Conservation (phyloP, 2,888 invertebrate genomes). For the Pyrgus malvae region DNA sequence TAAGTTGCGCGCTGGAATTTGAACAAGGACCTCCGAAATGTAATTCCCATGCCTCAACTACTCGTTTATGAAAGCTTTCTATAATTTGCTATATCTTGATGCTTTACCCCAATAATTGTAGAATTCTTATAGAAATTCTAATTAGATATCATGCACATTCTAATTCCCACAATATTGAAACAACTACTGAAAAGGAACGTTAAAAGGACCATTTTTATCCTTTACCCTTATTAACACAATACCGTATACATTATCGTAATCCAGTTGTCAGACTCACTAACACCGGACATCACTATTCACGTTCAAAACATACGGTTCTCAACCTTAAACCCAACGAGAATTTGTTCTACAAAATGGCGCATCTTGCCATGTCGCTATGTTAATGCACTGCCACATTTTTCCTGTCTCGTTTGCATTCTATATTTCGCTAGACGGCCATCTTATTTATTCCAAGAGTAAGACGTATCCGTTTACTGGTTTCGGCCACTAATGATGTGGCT, state of each 20-base stretch:
- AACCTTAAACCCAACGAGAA: constrained; percentile 18
- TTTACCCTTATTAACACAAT: too few relatives aligned
- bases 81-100: too few relatives aligned
- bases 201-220: too few relatives aligned
- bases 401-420: constrained; percentile 61
- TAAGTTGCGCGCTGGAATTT: too few relatives aligned
- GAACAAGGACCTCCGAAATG: too few relatives aligned
- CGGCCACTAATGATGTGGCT: constrained; percentile 69
- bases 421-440: constrained; percentile 66
- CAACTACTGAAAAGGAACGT: too few relatives aligned
- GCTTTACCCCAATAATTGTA: too few relatives aligned
- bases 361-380: constrained; percentile 61
- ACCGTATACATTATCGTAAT: background rate
- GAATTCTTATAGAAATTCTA: too few relatives aligned
- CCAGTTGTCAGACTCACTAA: background rate
- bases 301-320: background rate
- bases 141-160: too few relatives aligned
- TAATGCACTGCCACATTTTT: constrained; percentile 70
- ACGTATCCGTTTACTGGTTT: constrained; percentile 66
- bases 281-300: background rate
- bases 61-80: too few relatives aligned
- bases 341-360: constrained; percentile 16
- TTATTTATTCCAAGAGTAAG: constrained; percentile 74
- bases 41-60: too few relatives aligned
- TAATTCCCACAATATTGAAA: too few relatives aligned